Base-by-base conservation (phyloP, 2,888 invertebrate species). In the Tetragnatha montana region DNA sequence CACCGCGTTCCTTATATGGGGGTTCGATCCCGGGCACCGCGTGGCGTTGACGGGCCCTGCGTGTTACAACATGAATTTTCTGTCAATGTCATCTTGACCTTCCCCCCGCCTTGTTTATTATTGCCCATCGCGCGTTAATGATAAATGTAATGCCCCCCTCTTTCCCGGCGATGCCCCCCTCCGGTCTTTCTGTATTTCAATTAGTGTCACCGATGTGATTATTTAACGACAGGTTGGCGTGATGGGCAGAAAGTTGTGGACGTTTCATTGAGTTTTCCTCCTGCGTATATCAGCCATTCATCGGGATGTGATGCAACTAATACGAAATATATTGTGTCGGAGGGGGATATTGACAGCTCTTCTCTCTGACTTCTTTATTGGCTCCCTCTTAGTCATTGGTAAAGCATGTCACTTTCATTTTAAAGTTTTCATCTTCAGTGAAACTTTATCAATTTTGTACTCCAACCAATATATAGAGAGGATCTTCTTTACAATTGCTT, bases 101-200 rank as follows among this genome's bases (percentile, higher is more conserved):
- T 68, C 82, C 50, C 76, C 21, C 69, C 35, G 50, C 73, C 78
- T 89, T 89, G 89, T 89, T 89, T 89, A 89, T 89, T 85, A 85
- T 89, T 89, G 89, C 89, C 89, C 81, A 89, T 81, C 81, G 89
- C 89, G 81, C 89, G 89, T 89, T 89, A 89, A 89, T 89, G 89
- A 89, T 89, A 81, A 85, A 89, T 89, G 89, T 89, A 85, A 89
- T 89, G 85, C 85, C 85, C 84, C 85, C 89, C 14, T 60, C 81
- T 89, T 89, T 85, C 85, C 51, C 75, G 85, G 81, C 73, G n/a
- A 69, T 83, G 71, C 47, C 47, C 79, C 49, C 22, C 49, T 80
- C 21, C 10, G 8, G 21, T 19, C 70, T 71, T 86, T 86, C 60
- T 80, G 79, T 86, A 80, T 86, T 86, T 86, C 86, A 86, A 86